Evolutionary conservation across 2,797 vertebrate genomes (phyloP).

Genomic region (Knipowitschia caucasica): DNA sequence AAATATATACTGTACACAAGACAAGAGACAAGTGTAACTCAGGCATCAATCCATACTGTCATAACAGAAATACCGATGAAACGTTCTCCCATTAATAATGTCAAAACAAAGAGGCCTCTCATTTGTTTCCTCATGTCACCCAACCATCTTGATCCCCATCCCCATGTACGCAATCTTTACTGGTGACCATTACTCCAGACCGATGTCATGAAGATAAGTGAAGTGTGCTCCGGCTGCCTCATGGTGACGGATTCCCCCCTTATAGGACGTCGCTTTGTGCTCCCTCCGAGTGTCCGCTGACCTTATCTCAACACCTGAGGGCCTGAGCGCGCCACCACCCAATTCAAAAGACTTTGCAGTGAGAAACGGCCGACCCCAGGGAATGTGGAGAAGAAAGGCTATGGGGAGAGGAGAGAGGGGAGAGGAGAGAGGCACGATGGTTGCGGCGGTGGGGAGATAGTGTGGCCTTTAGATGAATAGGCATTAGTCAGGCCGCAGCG

Average conservation of each 20-base stretch:
- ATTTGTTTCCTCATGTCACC: background rate
- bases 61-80: background rate
- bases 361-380: conserved; percentile 30
- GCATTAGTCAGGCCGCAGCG: conserved; percentile 40
- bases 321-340: conserved; percentile 9
- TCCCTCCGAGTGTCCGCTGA: conserved; percentile 22
- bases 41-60: too few relatives aligned
- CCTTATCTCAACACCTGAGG: conserved; percentile 37
- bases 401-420: background rate
- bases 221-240: background rate
- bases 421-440: conserved; percentile 5
- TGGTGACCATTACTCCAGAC: background rate
- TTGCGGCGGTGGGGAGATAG: conserved; percentile 23
- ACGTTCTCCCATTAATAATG: background rate
- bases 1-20: too few relatives aligned
- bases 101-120: background rate
- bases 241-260: conserved; percentile 8
- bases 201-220: background rate
- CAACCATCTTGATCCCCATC: background rate
- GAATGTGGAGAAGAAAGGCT: background rate
- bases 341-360: conserved; percentile 29
- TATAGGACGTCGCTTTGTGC: conserved; percentile 16
- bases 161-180: background rate
- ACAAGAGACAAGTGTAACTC: too few relatives aligned
- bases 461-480: conserved; percentile 55